Evolutionary conservation across 2,113 vertebrate genomes (phyloP).

Genomic region (Cichladusa arquata): DNA sequence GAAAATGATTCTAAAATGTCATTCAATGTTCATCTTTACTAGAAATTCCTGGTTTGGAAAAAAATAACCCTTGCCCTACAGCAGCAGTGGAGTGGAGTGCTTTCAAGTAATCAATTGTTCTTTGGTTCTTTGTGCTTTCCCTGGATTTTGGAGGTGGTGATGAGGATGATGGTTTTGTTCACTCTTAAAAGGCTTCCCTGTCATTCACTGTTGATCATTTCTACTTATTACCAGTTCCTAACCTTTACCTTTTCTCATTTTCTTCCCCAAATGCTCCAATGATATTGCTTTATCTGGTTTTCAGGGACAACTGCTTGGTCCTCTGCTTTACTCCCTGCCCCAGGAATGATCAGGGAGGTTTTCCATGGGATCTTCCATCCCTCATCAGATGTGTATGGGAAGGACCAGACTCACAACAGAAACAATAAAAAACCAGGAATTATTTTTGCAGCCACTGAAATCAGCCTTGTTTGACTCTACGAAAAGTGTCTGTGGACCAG

Average conservation of each 20-base stretch:
- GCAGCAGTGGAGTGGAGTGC: not conserved
- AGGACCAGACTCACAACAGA: not conserved
- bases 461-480: not conserved
- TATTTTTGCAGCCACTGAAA: not conserved
- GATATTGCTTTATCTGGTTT: no score
- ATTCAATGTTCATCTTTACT: not conserved
- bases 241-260: not conserved
- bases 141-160: not conserved
- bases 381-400: accelerated
- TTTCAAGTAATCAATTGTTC: not conserved
- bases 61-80: not conserved
- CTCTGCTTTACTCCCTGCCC: not conserved
- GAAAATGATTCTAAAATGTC: not conserved
- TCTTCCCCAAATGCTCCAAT: not conserved
- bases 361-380: not conserved
- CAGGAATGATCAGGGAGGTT: not conserved
- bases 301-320: not conserved
- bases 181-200: not conserved
- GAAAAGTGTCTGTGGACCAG: not conserved
- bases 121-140: not conserved
- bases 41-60: not conserved
- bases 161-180: not conserved
- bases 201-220: not conserved
- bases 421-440: not conserved
- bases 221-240: not conserved